phyloP scores from a whole-genome alignment of 2,797 vertebrate genomes.

The Chloroceryle inda region DNA sequence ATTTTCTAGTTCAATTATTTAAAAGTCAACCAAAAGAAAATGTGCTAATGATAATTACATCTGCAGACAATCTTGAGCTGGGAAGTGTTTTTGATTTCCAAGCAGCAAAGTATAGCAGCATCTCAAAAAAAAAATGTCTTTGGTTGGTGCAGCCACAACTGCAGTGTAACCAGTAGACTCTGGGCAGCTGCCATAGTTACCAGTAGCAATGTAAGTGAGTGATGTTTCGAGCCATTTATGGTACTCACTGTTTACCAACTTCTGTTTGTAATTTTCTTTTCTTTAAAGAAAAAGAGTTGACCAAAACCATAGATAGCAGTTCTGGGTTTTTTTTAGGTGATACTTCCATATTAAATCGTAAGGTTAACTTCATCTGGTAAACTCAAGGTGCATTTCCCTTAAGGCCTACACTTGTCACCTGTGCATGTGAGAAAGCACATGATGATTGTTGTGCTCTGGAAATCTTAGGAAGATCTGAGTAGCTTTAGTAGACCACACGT shows the following conservation, averaged over 20 bases:
- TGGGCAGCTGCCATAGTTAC: background rate
- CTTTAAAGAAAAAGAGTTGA: background rate
- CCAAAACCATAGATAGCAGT: background rate
- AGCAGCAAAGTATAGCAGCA: background rate
- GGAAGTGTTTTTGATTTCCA: background rate
- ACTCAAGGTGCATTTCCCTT: background rate
- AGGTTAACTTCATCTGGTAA: background rate
- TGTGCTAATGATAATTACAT: background rate
- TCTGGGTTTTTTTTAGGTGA: background rate
- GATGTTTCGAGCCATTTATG: background rate
- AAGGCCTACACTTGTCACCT: background rate
- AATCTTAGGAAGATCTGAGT: background rate
- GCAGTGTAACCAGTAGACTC: background rate
- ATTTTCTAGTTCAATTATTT: background rate
- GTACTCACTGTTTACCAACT: background rate
- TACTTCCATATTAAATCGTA: background rate
- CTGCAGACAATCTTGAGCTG: background rate
- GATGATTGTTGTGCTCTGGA: background rate
- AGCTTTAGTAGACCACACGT: background rate
- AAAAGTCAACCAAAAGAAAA: background rate
- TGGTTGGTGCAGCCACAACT: background rate
- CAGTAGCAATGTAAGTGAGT: background rate
- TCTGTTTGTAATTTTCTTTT: background rate
- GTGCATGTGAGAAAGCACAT: background rate
- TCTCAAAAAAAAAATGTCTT: background rate